Evolutionary conservation across 1,140 invertebrate genomes (phyloP).

Genomic region (Nasonia vitripennis): DNA sequence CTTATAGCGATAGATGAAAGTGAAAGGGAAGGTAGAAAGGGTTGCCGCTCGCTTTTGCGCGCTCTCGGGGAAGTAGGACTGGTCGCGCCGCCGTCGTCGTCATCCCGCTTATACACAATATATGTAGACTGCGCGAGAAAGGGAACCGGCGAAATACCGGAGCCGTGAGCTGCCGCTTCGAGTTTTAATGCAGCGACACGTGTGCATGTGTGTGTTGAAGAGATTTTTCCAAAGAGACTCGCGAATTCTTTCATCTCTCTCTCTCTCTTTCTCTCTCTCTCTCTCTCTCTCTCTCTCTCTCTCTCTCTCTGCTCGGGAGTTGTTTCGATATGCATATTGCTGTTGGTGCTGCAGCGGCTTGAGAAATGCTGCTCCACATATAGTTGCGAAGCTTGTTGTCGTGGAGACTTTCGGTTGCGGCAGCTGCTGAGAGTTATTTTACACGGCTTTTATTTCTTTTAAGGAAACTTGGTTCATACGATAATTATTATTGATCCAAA

Average conservation of each 20-base stretch:
- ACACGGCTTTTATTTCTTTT: no score
- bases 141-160: constrained; percentile 28
- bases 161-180: constrained; percentile 29
- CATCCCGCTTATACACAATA: constrained; percentile 16
- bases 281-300: no score
- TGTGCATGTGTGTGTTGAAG: neutral
- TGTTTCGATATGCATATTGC: neutral
- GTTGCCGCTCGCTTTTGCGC: constrained; percentile 48
- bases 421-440: no score
- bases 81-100: constrained; percentile 2
- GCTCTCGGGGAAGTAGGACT: constrained; percentile 34
- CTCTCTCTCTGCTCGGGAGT: neutral
- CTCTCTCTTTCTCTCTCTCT: no score
- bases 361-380: neutral
- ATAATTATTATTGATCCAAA: no score
- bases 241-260: neutral
- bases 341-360: neutral
- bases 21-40: constrained; percentile 65
- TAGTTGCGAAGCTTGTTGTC: no score
- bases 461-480: no score
- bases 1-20: constrained; percentile 59
- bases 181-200: neutral
- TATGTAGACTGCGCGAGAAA: constrained; percentile 9
- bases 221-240: constrained; percentile 34
- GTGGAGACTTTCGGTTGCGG: neutral